Base-by-base conservation (phyloP, 1,140 invertebrate genomes). In the Triops cancriformis region DNA sequence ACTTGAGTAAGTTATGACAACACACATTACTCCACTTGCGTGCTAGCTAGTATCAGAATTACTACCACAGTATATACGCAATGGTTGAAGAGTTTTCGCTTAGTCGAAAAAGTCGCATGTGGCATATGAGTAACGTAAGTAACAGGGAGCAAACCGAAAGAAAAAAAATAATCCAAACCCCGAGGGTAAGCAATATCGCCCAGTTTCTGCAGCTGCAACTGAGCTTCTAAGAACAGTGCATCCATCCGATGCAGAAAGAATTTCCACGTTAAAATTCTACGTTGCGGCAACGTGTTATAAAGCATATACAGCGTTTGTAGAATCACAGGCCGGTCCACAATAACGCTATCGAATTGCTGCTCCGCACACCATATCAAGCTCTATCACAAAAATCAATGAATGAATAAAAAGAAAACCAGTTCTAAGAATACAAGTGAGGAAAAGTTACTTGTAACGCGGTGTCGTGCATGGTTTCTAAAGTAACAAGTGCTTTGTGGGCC, bases 231-330 rank as follows among this genome's bases (percentile, higher is more conserved):
- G 81, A 97, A 97, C 1, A 99, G 86, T 0, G 94, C 92, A 83
- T 99, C 98, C 85, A 99, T 99, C 73, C 97, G 89, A 84, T 96
- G 96, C 5, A 98, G 87, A 84, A 99, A 99, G 86, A 99, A 99
- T 78, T 99, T 96, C 97, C 98, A 99, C 1, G 91, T 91, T 9
- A 99, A 87, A 79, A 99, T 94, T 80, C 91, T 90, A 51, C 96
- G 87, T 83, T 98, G 94, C 9, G 64, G 37, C 9, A 74, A 88
- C 7, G 94, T 92, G 83, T 97, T 98, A 82, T 97, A 93, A 1
- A 99, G 87, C 83, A 98, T 94, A 85, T 97, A 96, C 23, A 99
- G 88, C 0, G 94, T 93, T 84, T 98, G 95, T n/a, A 99, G 88
- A 41, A 99, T 95, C 89, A 99, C 94, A 1, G 97, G 95, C 42